Evolutionary conservation across 2,113 vertebrate species (phyloP).

Genomic region (Rhinolophus ferrumequinum): DNA sequence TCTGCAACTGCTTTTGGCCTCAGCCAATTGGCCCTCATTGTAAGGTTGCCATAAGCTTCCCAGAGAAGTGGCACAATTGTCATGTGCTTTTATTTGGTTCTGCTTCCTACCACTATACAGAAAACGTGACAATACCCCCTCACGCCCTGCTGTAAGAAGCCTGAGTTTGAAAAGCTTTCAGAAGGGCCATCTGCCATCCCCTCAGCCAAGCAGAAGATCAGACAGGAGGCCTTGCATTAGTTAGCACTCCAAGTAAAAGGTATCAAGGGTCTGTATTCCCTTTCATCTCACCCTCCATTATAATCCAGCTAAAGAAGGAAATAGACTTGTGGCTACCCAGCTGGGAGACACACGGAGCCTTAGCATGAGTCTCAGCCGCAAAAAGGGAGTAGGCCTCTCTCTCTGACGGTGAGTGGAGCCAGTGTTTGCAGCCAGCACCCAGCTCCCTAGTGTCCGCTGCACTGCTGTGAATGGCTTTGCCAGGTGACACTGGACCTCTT

Average conservation of each 20-base stretch:
- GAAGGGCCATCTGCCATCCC: slow-evolving; percentile 60
- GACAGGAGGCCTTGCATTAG: slow-evolving; percentile 45
- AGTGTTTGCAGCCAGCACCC: not conserved
- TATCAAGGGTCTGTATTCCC: not conserved
- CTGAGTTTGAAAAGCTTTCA: slow-evolving; percentile 62
- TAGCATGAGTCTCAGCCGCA: not conserved
- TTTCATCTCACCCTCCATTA: slow-evolving; percentile 55
- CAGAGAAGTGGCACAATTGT: slow-evolving; percentile 57
- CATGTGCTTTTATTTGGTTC: slow-evolving; percentile 25
- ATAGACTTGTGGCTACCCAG: not conserved
- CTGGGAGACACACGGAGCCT: slow-evolving; percentile 7
- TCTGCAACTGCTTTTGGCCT: slow-evolving; percentile 55
- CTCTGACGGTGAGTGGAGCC: not conserved
- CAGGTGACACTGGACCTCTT: not conserved
- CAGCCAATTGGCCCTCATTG: slow-evolving; percentile 60
- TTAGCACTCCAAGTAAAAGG: slow-evolving; percentile 55
- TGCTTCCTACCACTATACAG: slow-evolving; percentile 1
- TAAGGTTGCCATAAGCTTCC: slow-evolving; percentile 51
- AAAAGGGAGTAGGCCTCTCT: not conserved
- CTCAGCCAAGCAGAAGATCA: slow-evolving; percentile 7
- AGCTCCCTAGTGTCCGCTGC: not conserved
- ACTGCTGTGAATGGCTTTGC: not conserved
- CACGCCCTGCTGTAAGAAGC: slow-evolving; percentile 9
- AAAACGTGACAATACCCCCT: slow-evolving; percentile 1
- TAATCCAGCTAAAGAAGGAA: slow-evolving; percentile 30